Evolutionary conservation across 2,797 vertebrate genomes (phyloP).

Genomic region (Cyclopterus lumpus): DNA sequence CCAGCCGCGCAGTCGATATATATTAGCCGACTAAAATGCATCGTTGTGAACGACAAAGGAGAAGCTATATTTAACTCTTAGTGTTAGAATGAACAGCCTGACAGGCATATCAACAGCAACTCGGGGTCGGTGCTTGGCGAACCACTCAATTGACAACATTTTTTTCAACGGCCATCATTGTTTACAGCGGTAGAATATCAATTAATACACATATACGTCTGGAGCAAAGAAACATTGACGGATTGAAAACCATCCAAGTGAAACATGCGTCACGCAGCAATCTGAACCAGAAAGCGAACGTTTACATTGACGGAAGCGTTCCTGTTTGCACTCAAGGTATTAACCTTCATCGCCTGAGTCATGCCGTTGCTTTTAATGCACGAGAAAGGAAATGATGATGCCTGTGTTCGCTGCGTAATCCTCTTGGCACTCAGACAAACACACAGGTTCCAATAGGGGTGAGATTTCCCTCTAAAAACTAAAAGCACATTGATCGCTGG

Average conservation of each 20-base stretch:
- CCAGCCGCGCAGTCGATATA: too few species aligned
- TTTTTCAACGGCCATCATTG: not conserved
- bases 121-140: not conserved
- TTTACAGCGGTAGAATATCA: not conserved
- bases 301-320: constrained; percentile 37
- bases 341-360: constrained; percentile 45
- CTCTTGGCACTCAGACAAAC: constrained; percentile 47
- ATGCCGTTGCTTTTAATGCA: constrained; percentile 30
- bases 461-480: constrained; percentile 16
- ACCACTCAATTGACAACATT: not conserved
- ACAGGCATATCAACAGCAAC: not conserved
- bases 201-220: not conserved
- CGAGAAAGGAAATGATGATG: constrained; percentile 47
- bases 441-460: constrained; percentile 3
- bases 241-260: constrained; percentile 2
- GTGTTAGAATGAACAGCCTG: not conserved
- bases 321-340: constrained; percentile 43
- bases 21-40: not conserved
- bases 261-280: not conserved
- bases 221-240: not conserved
- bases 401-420: constrained; percentile 49
- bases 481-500: constrained; percentile 16
- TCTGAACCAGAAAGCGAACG: constrained; percentile 28
- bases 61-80: too few species aligned
- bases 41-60: not conserved